A percentile compares a stretch with the other conserved stretches of the same genome.
Evolutionary conservation across 2,888 invertebrate species (phyloP).

Genomic region (Perithous albicinctus): DNA sequence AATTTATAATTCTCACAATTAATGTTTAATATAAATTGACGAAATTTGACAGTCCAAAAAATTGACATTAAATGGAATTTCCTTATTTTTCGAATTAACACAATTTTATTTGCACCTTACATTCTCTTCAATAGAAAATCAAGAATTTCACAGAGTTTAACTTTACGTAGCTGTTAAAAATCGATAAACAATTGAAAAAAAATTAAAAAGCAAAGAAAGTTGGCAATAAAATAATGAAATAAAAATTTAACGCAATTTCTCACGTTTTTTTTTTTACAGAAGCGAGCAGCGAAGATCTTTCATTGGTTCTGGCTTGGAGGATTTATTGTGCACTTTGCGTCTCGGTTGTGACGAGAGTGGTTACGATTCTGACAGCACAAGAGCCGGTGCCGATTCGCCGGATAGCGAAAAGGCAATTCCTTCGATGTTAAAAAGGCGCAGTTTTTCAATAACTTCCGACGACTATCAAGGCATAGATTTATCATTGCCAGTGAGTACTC

Average conservation of each 20-base stretch:
- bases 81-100: no score
- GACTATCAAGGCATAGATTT: constrained; percentile 79
- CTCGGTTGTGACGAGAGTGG: constrained; percentile 86
- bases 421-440: constrained; percentile 71
- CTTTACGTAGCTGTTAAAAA: not conserved
- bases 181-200: not conserved
- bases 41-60: no score
- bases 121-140: no score
- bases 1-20: no score
- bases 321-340: constrained; percentile 81
- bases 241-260: constrained; percentile 6
- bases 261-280: no score
- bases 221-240: constrained; percentile 9
- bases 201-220: not conserved
- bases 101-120: no score
- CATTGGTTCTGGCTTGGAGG: constrained; percentile 76
- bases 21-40: no score
- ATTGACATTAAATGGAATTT: no score
- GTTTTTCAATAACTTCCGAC: constrained; percentile 79
- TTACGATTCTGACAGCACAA: constrained; percentile 87
- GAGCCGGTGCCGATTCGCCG: constrained; percentile 86
- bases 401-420: constrained; percentile 81
- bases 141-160: not conserved
- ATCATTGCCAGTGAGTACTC: constrained; percentile 68
- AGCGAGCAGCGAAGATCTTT: constrained; percentile 68